These are phyloP conservation scores for Meteorus sp. DNA, from an alignment of 1,140 invertebrate genomes.

Conservation along the genomic window DNA sequence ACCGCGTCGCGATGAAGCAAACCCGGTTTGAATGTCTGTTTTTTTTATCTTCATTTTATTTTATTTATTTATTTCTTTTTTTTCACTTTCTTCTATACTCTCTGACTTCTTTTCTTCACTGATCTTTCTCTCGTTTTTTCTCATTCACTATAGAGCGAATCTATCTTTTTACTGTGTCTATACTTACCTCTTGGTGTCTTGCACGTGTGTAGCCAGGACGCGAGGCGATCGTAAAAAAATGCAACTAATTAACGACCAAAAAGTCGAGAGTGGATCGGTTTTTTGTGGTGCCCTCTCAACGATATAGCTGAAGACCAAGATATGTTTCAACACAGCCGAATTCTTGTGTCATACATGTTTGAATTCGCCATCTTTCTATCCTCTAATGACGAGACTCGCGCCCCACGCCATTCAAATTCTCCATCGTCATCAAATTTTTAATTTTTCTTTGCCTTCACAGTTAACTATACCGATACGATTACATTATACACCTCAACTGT, in stretches of 20 bases:
- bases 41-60: slow-evolving; percentile 2
- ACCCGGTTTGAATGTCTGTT: not conserved
- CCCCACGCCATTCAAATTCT: too few relatives aligned
- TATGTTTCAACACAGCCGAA: not conserved
- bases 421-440: too few relatives aligned
- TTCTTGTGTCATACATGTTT: not conserved
- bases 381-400: not conserved
- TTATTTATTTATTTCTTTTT: slow-evolving; percentile 20
- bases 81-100: not conserved
- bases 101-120: slow-evolving; percentile 22
- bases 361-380: not conserved
- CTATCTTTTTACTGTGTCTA: not conserved
- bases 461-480: too few relatives aligned
- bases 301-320: not conserved
- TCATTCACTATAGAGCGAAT: too few relatives aligned
- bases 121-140: not conserved
- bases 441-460: too few relatives aligned
- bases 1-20: slow-evolving; percentile 21
- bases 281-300: not conserved
- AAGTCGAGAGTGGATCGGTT: slow-evolving; percentile 24
- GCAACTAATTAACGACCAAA: slow-evolving; percentile 41
- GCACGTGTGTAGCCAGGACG: slow-evolving; percentile 31
- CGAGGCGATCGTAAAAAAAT: slow-evolving; percentile 36
- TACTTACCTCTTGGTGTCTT: too few relatives aligned
- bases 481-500: not conserved